These are phyloP conservation scores for Psilopogon haemacephalus DNA, from an alignment of 2,113 vertebrate species.

Conservation along the genomic window DNA sequence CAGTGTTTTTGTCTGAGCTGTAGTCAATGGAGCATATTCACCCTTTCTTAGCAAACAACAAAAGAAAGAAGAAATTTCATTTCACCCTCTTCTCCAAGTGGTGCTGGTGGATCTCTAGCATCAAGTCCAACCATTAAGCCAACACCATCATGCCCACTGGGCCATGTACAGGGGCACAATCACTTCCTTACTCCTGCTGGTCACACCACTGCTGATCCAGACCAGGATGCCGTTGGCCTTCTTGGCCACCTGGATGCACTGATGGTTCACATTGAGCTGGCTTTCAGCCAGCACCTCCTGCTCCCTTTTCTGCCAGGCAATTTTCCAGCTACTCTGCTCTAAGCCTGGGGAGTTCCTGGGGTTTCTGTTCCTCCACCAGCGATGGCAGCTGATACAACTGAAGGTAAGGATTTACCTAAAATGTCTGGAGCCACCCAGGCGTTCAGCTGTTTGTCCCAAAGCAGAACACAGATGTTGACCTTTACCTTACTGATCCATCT, in stretches of 20 bases:
- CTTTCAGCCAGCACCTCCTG: too few species aligned
- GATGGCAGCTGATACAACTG: not conserved
- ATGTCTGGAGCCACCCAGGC: not conserved
- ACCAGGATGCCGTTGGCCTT: too few species aligned
- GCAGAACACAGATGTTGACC: conserved; percentile 53
- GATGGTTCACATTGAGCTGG: too few species aligned
- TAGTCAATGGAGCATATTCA: not conserved
- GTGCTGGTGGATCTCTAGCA: not conserved
- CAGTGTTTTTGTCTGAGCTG: not conserved
- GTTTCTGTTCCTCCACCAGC: not conserved
- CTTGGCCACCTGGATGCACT: too few species aligned
- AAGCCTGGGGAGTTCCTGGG: too few species aligned
- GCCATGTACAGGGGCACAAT: too few species aligned
- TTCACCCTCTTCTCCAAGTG: not conserved
- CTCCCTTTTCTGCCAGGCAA: too few species aligned
- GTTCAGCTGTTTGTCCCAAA: not conserved
- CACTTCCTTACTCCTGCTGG: too few species aligned
- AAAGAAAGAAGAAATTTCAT: not conserved
- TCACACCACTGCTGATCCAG: too few species aligned
- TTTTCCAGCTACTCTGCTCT: too few species aligned
- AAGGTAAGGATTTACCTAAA: not conserved
- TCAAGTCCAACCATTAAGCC: too few species aligned
- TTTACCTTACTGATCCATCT: conserved; percentile 46
- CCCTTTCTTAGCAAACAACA: not conserved
- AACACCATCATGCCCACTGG: too few species aligned